A percentile compares a stretch with the other conserved stretches of the same genome.
Conservation (phyloP, 2,113 vertebrate species). For the Lophura nycthemera region DNA sequence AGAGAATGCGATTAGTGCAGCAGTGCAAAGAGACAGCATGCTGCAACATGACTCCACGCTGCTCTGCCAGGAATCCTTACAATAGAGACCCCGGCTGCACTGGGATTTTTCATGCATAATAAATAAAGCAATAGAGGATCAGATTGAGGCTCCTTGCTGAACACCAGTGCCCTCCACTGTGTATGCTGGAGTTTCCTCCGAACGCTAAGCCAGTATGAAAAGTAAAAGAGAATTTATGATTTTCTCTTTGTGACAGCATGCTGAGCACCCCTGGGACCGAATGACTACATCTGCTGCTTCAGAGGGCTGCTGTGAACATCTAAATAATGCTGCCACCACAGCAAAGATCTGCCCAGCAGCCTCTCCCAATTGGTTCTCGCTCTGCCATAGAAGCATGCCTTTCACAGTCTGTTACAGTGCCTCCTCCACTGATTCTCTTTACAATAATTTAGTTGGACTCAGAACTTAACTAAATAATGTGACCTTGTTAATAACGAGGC, state of each 20-base stretch:
- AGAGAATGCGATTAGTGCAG: constrained; percentile 57
- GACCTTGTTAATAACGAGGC: not conserved
- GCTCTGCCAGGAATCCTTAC: constrained; percentile 67
- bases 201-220: not conserved
- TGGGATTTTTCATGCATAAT: constrained; percentile 72
- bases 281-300: not conserved
- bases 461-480: not conserved
- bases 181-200: not conserved
- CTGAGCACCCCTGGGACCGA: not conserved
- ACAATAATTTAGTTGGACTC: not conserved
- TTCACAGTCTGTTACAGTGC: not conserved
- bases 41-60: constrained; percentile 68
- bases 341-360: not conserved
- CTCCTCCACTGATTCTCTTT: not conserved
- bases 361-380: constrained; percentile 25
- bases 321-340: constrained; percentile 34
- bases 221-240: constrained; percentile 17
- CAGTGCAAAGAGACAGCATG: constrained; percentile 53
- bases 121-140: constrained; percentile 50
- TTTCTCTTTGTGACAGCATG: constrained; percentile 18
- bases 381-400: constrained; percentile 18
- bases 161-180: constrained; percentile 47
- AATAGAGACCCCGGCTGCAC: constrained; percentile 28
- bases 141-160: constrained; percentile 39
- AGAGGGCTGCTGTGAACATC: not conserved